phyloP scores from a whole-genome alignment of 2,888 invertebrate genomes.

The Lymantria dispar region DNA sequence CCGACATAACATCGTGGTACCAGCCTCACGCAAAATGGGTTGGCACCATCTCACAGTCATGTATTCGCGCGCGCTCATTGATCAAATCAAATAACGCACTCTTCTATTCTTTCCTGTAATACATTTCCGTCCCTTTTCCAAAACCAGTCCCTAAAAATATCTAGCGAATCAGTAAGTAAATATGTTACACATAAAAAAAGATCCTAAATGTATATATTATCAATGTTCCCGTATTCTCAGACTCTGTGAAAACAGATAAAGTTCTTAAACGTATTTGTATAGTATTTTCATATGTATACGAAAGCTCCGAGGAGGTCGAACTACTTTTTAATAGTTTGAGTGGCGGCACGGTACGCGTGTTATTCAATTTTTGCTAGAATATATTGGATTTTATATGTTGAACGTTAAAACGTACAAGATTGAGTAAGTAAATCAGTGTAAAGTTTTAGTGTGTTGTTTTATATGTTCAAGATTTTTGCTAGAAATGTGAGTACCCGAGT shows the following conservation, averaged over 20 bases:
- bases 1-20: no score
- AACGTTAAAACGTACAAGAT: not conserved
- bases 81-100: no score
- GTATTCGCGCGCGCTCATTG: no score
- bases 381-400: constrained; percentile 21
- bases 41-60: no score
- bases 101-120: no score
- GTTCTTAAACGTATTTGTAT: not conserved
- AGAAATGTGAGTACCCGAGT: not conserved
- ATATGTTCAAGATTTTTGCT: not conserved
- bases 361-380: constrained; percentile 54
- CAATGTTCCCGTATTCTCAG: no score
- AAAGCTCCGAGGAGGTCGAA: constrained; percentile 10
- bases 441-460: not conserved
- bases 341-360: constrained; percentile 38
- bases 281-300: constrained; percentile 2
- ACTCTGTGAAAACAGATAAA: not conserved
- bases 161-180: no score
- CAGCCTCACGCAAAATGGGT: no score
- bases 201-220: no score
- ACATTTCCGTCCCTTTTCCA: no score
- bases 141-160: no score
- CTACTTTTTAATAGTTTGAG: constrained; percentile 64
- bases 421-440: not conserved
- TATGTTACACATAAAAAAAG: no score